Evolutionary conservation across 2,888 invertebrate genomes (phyloP).

Genomic region (Drosophila vallismaia): DNA sequence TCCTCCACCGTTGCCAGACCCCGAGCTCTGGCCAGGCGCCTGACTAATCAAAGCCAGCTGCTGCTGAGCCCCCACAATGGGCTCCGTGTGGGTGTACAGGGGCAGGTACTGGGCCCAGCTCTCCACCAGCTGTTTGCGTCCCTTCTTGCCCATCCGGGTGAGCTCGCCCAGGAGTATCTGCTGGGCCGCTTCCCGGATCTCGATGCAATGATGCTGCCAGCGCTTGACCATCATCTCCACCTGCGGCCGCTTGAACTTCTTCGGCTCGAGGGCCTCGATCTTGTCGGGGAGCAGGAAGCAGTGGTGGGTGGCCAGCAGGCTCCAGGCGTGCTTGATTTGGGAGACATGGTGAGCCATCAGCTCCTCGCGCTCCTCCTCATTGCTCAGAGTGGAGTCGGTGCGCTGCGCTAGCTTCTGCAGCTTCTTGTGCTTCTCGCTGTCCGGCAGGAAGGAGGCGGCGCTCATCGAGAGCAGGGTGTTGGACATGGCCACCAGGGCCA

Average conservation of each 20-base stretch:
- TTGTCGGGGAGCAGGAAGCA: conserved; percentile 98
- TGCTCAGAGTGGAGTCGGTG: conserved; percentile 86
- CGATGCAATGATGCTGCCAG: conserved; percentile 99
- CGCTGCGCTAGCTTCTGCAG: conserved; percentile 84
- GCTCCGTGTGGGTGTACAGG: conserved; percentile 91
- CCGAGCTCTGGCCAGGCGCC: not conserved
- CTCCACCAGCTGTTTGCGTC: conserved; percentile 96
- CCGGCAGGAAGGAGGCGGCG: conserved; percentile 96
- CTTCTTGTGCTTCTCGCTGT: conserved; percentile 92
- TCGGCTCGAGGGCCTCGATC: conserved; percentile 86
- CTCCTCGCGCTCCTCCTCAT: conserved; percentile 93
- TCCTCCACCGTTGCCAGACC: conserved; percentile 16
- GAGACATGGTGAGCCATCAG: conserved; percentile 93
- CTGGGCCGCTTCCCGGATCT: conserved; percentile 98
- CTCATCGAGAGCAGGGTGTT: conserved; percentile 99
- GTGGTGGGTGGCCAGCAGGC: conserved; percentile 96
- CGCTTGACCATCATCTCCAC: conserved; percentile 98
- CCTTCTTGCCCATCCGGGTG: conserved; percentile 89
- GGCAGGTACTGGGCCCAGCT: conserved; percentile 98
- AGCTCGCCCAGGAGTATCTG: conserved; percentile 97
- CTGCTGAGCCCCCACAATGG: conserved; percentile 87
- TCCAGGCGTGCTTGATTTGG: conserved; percentile 99
- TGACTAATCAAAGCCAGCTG: conserved; percentile 61
- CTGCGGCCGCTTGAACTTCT: conserved; percentile 95
- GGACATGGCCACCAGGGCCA: conserved; percentile 96